A percentile compares a stretch with the other conserved stretches of the same genome.
Evolutionary conservation across 2,797 vertebrate genomes (phyloP).

Genomic region (Leptoclinus maculatus): DNA sequence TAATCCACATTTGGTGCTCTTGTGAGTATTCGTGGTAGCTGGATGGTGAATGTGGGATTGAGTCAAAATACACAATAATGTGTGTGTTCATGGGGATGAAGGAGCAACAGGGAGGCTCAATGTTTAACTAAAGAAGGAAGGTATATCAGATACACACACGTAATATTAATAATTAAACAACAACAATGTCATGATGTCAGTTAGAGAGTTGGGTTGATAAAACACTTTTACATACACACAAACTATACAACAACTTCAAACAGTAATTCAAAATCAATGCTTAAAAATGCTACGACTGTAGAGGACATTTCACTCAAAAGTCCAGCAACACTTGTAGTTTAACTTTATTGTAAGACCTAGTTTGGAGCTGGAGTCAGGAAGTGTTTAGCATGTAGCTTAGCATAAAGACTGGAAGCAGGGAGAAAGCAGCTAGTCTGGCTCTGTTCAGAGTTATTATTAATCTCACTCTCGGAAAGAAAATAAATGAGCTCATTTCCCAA

Average conservation of each 20-base stretch:
- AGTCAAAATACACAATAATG: neutral
- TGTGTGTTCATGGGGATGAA: neutral
- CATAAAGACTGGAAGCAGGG: neutral
- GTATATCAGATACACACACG: too few relatives aligned
- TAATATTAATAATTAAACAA: too few relatives aligned
- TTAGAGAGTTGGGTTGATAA: too few relatives aligned
- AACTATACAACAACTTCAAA: too few relatives aligned
- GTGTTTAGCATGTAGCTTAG: neutral
- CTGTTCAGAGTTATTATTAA: neutral
- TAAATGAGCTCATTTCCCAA: neutral
- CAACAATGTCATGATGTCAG: too few relatives aligned
- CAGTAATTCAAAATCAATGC: too few relatives aligned
- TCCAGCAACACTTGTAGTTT: too few relatives aligned
- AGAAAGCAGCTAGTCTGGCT: neutral
- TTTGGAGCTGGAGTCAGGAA: neutral
- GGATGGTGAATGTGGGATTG: neutral
- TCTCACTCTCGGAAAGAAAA: neutral
- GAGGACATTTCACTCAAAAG: too few relatives aligned
- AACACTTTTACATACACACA: too few relatives aligned
- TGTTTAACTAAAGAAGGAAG: too few relatives aligned
- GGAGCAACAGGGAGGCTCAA: neutral
- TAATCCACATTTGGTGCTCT: neutral
- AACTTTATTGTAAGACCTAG: too few relatives aligned
- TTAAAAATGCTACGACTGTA: too few relatives aligned
- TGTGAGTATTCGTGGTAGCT: neutral